phyloP scores from a whole-genome alignment of 2,113 vertebrate species.

The Oxyura jamaicensis region DNA sequence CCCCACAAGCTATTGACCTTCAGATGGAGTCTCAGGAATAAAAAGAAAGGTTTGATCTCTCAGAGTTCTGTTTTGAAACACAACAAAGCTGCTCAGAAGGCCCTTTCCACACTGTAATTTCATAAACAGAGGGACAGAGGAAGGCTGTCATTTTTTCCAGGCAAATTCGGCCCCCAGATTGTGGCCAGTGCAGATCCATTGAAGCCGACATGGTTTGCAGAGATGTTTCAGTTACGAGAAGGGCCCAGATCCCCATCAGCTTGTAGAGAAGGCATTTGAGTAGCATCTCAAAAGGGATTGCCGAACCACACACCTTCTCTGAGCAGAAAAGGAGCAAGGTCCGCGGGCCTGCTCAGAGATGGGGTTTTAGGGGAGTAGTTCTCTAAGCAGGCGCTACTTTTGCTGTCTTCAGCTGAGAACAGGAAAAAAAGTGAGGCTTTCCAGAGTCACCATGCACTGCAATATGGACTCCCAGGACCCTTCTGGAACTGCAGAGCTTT shows the following conservation, averaged over 20 bases:
- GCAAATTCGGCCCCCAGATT: background rate
- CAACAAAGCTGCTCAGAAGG: constrained; percentile 33
- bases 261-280: background rate
- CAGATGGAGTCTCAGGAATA: constrained; percentile 76
- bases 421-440: background rate
- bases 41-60: constrained; percentile 80
- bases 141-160: background rate
- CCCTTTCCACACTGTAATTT: background rate
- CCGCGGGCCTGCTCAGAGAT: background rate
- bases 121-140: background rate
- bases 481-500: background rate
- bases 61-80: constrained; percentile 46
- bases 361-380: background rate
- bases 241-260: accelerated
- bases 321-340: background rate
- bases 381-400: background rate
- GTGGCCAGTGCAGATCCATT: accelerated
- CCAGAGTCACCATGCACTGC: too few species aligned
- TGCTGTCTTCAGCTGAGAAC: background rate
- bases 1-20: constrained; percentile 61
- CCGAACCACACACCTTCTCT: background rate
- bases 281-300: background rate
- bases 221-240: background rate
- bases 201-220: background rate
- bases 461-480: background rate